Base-by-base conservation (phyloP, 2,888 invertebrate species). In the Athrips mouffetella region DNA sequence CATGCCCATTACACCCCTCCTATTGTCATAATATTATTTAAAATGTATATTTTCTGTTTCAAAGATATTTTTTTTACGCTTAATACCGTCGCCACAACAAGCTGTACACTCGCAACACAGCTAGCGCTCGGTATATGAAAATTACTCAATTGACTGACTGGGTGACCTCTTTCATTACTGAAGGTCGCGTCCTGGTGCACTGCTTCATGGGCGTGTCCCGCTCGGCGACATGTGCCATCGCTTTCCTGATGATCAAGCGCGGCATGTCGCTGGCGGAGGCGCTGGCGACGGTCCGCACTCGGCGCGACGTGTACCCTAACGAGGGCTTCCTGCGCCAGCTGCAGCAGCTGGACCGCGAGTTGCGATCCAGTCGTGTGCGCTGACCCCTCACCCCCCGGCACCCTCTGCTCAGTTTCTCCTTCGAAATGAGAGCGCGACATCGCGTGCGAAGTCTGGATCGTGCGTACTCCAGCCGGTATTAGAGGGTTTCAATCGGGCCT, bases 151-250 rank as follows among this genome's bases (percentile, higher is more conserved):
- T n/a, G n/a, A n/a, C n/a, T n/a, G n/a, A n/a, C n/a, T n/a, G 33
- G 15, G 33, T 33, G 13, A 33, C 15, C 33, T 13, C 13, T 2
- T 15, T 33, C 11, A 8, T 33, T 33, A 15, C 13, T 20, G 33
- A 71, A 95, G 95, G 95, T 54, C 93, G 93, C 72, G 92, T 93
- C 29, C 89, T 94, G 50, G 94, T 96, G 5, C 94, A 96, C 75
- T 96, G 96, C 67, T 84, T 94, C 62, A 92, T 94, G 89, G 95
- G 95, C 23, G 92, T 95, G 64, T 95, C 95, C 1, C 91, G 96
- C 6, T 95, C 95, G 31, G 93, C 94, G 42, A 95, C 95, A 1
- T 93, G 94, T 66, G 94, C 94, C 1, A 80, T 95, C 57, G 94
- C 95, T 3, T 95, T 94, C 73, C 88, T 96, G 51, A 95, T 96